Percentiles rank a stretch among this genome's conserved stretches.
These are phyloP conservation scores for Oncorhynchus mykiss DNA, from an alignment of 2,113 vertebrate species.

Conservation along the genomic window DNA sequence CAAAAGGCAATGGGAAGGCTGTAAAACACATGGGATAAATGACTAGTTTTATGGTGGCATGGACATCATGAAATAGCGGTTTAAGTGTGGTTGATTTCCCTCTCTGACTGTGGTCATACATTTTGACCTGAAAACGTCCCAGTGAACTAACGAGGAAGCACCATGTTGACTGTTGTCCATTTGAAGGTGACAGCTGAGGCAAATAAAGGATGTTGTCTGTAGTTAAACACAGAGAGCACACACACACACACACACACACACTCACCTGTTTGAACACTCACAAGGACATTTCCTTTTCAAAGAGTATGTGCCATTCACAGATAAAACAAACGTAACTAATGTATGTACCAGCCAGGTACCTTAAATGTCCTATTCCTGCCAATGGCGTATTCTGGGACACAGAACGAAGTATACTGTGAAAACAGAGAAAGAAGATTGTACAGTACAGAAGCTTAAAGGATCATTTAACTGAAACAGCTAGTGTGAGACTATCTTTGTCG, in stretches of 20 bases:
- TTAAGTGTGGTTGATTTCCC: background rate
- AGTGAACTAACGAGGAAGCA: background rate
- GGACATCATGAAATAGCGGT: background rate
- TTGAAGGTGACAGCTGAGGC: background rate
- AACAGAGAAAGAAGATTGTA: background rate
- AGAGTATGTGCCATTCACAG: background rate
- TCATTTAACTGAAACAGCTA: no score
- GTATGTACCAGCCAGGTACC: background rate
- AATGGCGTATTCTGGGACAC: background rate
- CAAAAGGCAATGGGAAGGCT: background rate
- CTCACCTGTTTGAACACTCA: conserved; percentile 1
- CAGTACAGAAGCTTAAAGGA: no score
- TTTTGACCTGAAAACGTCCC: background rate
- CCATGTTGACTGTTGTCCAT: conserved; percentile 12
- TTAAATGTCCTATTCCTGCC: background rate
- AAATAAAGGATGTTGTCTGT: conserved; percentile 1
- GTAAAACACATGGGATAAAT: background rate
- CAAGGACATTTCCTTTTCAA: background rate
- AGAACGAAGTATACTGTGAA: background rate
- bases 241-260: background rate
- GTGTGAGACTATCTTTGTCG: background rate
- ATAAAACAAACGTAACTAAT: background rate
- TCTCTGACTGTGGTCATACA: background rate
- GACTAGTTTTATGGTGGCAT: background rate
- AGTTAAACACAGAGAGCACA: background rate